Conservation (phyloP, 2,888 invertebrate genomes). For the Rhagium mordax region DNA sequence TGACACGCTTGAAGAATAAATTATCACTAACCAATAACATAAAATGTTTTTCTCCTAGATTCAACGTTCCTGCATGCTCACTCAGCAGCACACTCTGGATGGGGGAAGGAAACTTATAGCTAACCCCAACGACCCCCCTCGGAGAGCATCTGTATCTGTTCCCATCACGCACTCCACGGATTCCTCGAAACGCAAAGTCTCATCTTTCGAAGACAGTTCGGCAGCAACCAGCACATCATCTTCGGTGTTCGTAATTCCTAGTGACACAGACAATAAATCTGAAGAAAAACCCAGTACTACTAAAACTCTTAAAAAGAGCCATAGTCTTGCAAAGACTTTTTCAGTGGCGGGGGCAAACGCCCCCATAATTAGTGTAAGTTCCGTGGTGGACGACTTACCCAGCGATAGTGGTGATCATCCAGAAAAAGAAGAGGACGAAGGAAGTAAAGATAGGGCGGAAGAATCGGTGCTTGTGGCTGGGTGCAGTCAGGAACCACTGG, state of each 20-base stretch:
- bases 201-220: constrained; percentile 71
- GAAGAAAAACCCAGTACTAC: constrained; percentile 52
- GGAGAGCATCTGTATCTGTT: constrained; percentile 69
- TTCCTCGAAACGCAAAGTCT: constrained; percentile 66
- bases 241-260: constrained; percentile 59
- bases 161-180: constrained; percentile 68
- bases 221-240: constrained; percentile 57
- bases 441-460: not conserved
- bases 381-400: constrained; percentile 76
- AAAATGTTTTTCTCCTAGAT: constrained; percentile 69
- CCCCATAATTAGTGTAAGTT: constrained; percentile 82
- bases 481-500: constrained; percentile 68
- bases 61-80: constrained; percentile 76
- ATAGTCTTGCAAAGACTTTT: constrained; percentile 68
- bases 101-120: constrained; percentile 71
- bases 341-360: constrained; percentile 68
- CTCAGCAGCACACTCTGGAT: constrained; percentile 80
- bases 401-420: constrained; percentile 39
- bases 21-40: no score
- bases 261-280: constrained; percentile 66
- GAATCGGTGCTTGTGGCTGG: constrained; percentile 63
- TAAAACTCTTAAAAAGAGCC: constrained; percentile 67
- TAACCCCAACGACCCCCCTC: constrained; percentile 63
- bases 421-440: constrained; percentile 43
- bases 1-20: no score